Evolutionary conservation across 2,888 invertebrate species (phyloP).

Genomic region (Parapristionchus giblindavisi): DNA sequence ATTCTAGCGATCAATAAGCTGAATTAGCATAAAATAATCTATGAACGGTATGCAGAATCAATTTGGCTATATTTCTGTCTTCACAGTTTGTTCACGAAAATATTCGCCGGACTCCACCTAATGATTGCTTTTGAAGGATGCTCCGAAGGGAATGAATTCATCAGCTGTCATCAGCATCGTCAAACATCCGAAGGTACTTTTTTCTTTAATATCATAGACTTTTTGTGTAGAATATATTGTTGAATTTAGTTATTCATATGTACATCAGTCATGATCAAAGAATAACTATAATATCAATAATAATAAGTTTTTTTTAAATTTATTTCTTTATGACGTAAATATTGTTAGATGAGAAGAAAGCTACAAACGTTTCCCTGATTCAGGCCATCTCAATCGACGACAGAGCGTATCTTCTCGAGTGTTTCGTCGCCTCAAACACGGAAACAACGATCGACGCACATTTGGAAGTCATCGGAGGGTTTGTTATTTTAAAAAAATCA

Average conservation of each 20-base stretch:
- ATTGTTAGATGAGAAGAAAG: no score
- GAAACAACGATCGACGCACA: conserved; percentile 56
- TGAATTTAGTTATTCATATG: no score
- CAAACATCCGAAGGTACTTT: conserved; percentile 38
- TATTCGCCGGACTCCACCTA: not conserved
- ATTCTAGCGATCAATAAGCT: not conserved
- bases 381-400: conserved; percentile 42
- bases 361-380: no score
- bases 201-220: not conserved
- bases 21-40: not conserved
- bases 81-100: no score
- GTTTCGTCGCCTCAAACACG: conserved; percentile 44
- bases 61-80: no score
- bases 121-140: conserved; percentile 38
- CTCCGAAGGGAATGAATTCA: conserved; percentile 45
- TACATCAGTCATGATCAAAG: no score
- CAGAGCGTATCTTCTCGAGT: conserved; percentile 54
- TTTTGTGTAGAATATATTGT: not conserved
- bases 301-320: no score
- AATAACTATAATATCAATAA: no score
- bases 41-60: not conserved
- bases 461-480: conserved; percentile 53
- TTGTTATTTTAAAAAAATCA: not conserved
- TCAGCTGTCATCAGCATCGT: conserved; percentile 51
- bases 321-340: no score